Evolutionary conservation across 2,888 invertebrate species (phyloP).

Genomic region (Pammene fasciana): DNA sequence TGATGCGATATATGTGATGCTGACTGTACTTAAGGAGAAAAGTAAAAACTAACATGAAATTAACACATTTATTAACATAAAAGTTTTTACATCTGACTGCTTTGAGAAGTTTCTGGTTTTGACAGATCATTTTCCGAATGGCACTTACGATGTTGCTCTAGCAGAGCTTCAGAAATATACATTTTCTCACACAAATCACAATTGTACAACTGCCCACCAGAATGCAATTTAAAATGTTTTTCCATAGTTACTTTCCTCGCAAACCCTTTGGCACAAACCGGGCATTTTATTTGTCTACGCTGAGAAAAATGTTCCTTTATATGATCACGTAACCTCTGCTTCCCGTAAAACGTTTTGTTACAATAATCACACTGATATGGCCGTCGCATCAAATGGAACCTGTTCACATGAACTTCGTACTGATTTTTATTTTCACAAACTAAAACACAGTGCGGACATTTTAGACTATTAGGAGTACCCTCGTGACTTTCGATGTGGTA

Average conservation of each 20-base stretch:
- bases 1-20: too few relatives aligned
- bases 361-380: conserved; percentile 47
- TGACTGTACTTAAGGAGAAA: conserved; percentile 2
- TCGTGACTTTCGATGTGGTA: conserved; percentile 16
- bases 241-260: conserved; percentile 45
- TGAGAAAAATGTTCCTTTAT: conserved; percentile 42
- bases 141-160: conserved; percentile 1
- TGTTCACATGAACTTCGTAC: conserved; percentile 47
- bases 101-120: conserved; percentile 7
- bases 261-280: conserved; percentile 44
- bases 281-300: conserved; percentile 37
- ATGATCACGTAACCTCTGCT: conserved; percentile 45
- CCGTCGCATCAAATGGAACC: conserved; percentile 46
- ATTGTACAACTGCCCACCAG: conserved; percentile 39
- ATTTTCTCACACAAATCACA: conserved; percentile 24
- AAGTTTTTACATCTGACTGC: not conserved
- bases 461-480: not conserved
- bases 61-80: conserved; percentile 10
- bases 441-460: conserved; percentile 27
- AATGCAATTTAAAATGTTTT: conserved; percentile 46
- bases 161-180: conserved; percentile 12
- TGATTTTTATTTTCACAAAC: conserved; percentile 42
- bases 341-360: conserved; percentile 46
- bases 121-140: not conserved
- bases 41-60: not conserved